Percentiles rank a stretch among this genome's conserved stretches.
These are phyloP conservation scores for Stichodactyla helianthus DNA, from an alignment of 64 coral and sea anemone species.

Conservation along the genomic window DNA sequence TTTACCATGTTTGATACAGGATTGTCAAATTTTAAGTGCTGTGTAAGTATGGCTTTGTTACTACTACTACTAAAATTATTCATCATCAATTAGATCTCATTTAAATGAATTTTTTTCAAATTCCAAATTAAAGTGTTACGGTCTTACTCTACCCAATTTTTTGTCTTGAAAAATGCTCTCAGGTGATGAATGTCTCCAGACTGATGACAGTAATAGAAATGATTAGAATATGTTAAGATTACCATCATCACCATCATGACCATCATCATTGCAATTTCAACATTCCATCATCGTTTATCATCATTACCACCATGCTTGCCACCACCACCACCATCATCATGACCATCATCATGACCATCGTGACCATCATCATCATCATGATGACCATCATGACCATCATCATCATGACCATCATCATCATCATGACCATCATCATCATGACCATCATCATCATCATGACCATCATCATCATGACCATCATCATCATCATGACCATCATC, in stretches of 20 bases:
- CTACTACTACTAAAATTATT: no score
- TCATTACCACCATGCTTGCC: not conserved
- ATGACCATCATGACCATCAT: not conserved
- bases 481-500: no score
- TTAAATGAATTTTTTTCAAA: not conserved
- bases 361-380: no score
- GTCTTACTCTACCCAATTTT: not conserved
- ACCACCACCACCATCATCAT: not conserved
- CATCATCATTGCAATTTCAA: not conserved
- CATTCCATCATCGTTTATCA: not conserved
- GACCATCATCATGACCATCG: not conserved
- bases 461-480: no score
- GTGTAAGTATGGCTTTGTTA: no score
- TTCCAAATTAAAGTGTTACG: not conserved
- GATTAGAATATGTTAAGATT: not conserved
- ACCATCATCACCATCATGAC: not conserved
- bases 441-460: no score
- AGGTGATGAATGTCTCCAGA: slow-evolving; percentile 15
- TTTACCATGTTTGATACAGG: no score
- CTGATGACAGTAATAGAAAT: not conserved
- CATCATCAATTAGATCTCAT: no score
- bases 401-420: no score
- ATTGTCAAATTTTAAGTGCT: no score
- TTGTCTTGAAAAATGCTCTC: not conserved
- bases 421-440: no score